phyloP scores from a whole-genome alignment of 2,113 vertebrate species.

The Podilymbus podiceps region DNA sequence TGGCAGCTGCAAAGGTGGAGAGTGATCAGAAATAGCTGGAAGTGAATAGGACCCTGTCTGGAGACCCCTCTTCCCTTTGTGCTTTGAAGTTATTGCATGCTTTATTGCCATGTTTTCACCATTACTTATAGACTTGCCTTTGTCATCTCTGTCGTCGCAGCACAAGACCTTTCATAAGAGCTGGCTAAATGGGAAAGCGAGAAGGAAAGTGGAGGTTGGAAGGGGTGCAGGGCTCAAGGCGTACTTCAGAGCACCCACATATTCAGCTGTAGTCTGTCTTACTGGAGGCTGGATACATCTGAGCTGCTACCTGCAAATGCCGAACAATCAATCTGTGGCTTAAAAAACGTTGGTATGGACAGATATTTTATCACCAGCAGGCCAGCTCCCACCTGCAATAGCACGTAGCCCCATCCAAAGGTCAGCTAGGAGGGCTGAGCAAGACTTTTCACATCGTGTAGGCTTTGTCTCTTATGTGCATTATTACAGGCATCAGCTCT shows the following conservation, averaged over 20 bases:
- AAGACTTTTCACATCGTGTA: not conserved
- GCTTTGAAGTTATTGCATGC: not conserved
- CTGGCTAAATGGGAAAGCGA: not conserved
- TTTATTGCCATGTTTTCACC: not conserved
- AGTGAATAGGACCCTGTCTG: not conserved
- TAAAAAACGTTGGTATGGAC: not conserved
- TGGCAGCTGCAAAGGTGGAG: slow-evolving; percentile 36
- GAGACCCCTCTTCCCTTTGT: not conserved
- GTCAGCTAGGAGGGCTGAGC: not conserved
- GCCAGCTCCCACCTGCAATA: not conserved
- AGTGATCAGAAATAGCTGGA: not conserved
- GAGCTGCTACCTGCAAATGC: not conserved
- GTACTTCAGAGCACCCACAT: not conserved
- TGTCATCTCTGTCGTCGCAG: not conserved
- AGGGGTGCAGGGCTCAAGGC: not conserved
- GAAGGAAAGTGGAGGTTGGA: not conserved
- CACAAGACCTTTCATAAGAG: not conserved
- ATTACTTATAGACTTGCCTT: not conserved
- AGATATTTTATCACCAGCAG: not conserved
- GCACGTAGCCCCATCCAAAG: not conserved
- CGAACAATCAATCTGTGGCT: not conserved
- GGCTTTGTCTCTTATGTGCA: not conserved
- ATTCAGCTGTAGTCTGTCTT: not conserved
- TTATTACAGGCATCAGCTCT: not conserved
- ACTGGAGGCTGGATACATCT: not conserved